A percentile compares a stretch with the other conserved stretches of the same genome.
phyloP scores from a whole-genome alignment of 2,113 vertebrate genomes.

The Otolemur garnettii region DNA sequence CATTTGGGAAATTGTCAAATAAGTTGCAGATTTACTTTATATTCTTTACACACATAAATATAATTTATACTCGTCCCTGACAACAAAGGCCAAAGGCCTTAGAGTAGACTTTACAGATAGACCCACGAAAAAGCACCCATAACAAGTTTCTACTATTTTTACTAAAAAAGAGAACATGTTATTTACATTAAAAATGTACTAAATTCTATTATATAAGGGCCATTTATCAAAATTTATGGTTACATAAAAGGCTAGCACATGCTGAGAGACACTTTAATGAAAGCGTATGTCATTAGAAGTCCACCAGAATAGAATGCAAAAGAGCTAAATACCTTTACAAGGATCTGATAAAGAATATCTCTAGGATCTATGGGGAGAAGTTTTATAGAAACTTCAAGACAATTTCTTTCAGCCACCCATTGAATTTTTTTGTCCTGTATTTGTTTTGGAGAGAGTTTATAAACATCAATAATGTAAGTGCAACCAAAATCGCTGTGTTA shows the following conservation, averaged over 20 bases:
- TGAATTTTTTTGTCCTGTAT: slow-evolving; percentile 56
- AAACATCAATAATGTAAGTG: not conserved
- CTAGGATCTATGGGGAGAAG: not conserved
- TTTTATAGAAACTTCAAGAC: slow-evolving; percentile 19
- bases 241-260: not conserved
- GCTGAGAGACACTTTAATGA: slow-evolving; percentile 39
- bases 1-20: not conserved
- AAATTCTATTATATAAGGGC: not conserved
- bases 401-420: not conserved
- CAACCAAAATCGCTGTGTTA: not conserved
- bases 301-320: slow-evolving; percentile 13
- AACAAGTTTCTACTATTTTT: not conserved
- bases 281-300: slow-evolving; percentile 19
- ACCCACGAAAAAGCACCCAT: not conserved
- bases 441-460: slow-evolving; percentile 35
- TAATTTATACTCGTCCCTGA: slow-evolving; percentile 6
- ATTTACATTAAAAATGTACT: slow-evolving; percentile 41
- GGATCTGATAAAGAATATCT: slow-evolving; percentile 31
- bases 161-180: not conserved
- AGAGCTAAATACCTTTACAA: slow-evolving; percentile 45
- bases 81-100: not conserved
- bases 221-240: slow-evolving; percentile 47
- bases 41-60: not conserved
- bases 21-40: not conserved
- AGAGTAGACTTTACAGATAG: not conserved